phyloP scores from a whole-genome alignment of 2,113 vertebrate species.

The Sminthopsis crassicaudata region DNA sequence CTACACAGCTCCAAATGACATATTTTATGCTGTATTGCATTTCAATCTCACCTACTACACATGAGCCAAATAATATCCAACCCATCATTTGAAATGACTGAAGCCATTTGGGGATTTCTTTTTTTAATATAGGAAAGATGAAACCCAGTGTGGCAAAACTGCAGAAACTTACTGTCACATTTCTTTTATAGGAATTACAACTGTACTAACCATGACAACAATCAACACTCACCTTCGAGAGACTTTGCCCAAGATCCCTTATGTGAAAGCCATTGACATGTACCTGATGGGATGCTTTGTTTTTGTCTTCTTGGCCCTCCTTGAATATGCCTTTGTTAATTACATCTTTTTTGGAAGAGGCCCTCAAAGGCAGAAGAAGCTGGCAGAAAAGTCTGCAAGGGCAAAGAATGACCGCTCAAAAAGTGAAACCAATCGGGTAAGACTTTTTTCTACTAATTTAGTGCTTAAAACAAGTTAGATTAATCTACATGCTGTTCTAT shows the following conservation, averaged over 20 bases:
- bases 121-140: background rate
- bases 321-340: slow-evolving; percentile 99
- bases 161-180: background rate
- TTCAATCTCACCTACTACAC: slow-evolving; percentile 6
- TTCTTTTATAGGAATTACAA: slow-evolving; percentile 92
- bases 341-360: slow-evolving; percentile 99
- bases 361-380: slow-evolving; percentile 97
- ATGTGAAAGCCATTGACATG: slow-evolving; percentile 99
- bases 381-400: background rate
- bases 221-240: slow-evolving; percentile 99
- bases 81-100: background rate
- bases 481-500: background rate
- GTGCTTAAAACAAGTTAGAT: background rate
- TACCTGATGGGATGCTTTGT: slow-evolving; percentile 99
- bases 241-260: slow-evolving; percentile 99
- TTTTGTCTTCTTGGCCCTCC: slow-evolving; percentile 98
- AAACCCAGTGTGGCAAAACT: background rate
- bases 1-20: background rate
- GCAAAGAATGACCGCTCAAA: background rate
- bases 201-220: slow-evolving; percentile 99
- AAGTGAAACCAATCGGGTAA: background rate
- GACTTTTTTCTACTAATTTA: background rate
- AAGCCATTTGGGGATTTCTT: background rate
- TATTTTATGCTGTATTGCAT: background rate
- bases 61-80: background rate